Conservation (phyloP, 2,888 invertebrate genomes). For the Sinohyriopsis cumingii region DNA sequence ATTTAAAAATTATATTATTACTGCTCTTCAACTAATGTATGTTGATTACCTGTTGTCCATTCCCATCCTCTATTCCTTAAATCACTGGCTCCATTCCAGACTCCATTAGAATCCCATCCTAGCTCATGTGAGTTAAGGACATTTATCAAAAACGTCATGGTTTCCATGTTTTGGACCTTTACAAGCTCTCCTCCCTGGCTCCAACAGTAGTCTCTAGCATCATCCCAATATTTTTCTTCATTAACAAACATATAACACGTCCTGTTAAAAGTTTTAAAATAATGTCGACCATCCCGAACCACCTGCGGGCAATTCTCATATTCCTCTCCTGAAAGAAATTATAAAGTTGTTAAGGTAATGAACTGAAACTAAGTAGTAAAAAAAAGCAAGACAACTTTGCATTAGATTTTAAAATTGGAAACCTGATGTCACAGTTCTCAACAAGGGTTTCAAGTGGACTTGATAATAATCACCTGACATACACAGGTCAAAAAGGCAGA, state of each 20-base stretch:
- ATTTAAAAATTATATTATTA: too few relatives aligned
- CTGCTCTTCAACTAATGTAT: too few relatives aligned
- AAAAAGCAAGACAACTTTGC: too few relatives aligned
- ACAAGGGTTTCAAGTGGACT: too few relatives aligned
- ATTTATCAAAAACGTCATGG: slow-evolving; percentile 53
- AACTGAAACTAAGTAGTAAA: too few relatives aligned
- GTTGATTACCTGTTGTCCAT: slow-evolving; percentile 58
- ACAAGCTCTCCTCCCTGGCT: slow-evolving; percentile 59
- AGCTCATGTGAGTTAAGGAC: slow-evolving; percentile 45
- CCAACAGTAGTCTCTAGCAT: slow-evolving; percentile 54
- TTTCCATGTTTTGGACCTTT: slow-evolving; percentile 38
- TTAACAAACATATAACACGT: slow-evolving; percentile 59
- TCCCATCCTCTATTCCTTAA: slow-evolving; percentile 46
- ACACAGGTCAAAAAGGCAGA: too few relatives aligned
- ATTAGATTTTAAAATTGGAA: too few relatives aligned
- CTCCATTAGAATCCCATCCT: slow-evolving; percentile 56
- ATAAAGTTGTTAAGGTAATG: too few relatives aligned
- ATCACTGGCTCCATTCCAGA: slow-evolving; percentile 62
- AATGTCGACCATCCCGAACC: slow-evolving; percentile 25
- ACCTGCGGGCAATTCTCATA: slow-evolving; percentile 32
- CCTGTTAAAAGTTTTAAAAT: slow-evolving; percentile 28
- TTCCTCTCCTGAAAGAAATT: too few relatives aligned
- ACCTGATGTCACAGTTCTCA: too few relatives aligned
- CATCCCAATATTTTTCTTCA: slow-evolving; percentile 55
- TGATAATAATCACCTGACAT: too few relatives aligned